A percentile compares a stretch with the other conserved stretches of the same genome.
These are phyloP conservation scores for Marasmarcha lunaedactyla DNA, from an alignment of 2,888 invertebrate species.

Conservation along the genomic window DNA sequence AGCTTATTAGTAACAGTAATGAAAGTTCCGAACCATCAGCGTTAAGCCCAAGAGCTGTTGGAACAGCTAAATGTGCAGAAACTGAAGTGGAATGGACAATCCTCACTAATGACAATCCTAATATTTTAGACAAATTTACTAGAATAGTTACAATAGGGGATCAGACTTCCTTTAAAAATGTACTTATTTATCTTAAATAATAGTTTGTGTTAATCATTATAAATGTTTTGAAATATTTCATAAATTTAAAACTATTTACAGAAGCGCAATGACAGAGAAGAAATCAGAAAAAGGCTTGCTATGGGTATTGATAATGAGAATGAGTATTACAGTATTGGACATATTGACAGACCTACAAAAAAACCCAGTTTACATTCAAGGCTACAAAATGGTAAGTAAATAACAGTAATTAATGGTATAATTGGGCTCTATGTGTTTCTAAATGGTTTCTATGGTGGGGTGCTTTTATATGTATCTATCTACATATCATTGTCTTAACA, in stretches of 20 bases:
- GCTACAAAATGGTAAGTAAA: slow-evolving; percentile 81
- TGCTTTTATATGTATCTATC: not conserved
- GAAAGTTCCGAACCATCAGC: slow-evolving; percentile 24
- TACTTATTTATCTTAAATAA: not conserved
- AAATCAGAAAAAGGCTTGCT: slow-evolving; percentile 88
- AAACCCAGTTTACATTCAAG: slow-evolving; percentile 91
- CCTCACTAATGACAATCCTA: slow-evolving; percentile 55
- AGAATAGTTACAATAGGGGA: slow-evolving; percentile 45
- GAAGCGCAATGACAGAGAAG: slow-evolving; percentile 92
- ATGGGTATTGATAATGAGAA: slow-evolving; percentile 83
- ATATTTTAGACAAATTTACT: slow-evolving; percentile 60
- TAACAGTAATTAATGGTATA: slow-evolving; percentile 4
- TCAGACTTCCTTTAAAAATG: slow-evolving; percentile 7
- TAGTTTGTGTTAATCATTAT: too few species aligned
- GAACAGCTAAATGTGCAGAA: slow-evolving; percentile 46
- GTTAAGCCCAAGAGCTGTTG: slow-evolving; percentile 68
- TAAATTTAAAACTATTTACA: too few species aligned
- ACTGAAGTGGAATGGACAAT: slow-evolving; percentile 70
- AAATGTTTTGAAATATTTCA: too few species aligned
- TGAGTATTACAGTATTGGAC: slow-evolving; percentile 74
- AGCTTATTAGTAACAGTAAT: not conserved
- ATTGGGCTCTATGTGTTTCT: slow-evolving; percentile 1
- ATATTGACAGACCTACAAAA: slow-evolving; percentile 76
- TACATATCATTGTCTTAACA: slow-evolving; percentile 12
- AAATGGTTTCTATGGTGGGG: not conserved